A percentile compares a stretch with the other conserved stretches of the same genome.
These are phyloP conservation scores for Drosophila imparisetae DNA, from an alignment of 2,888 invertebrate genomes.

Conservation along the genomic window DNA sequence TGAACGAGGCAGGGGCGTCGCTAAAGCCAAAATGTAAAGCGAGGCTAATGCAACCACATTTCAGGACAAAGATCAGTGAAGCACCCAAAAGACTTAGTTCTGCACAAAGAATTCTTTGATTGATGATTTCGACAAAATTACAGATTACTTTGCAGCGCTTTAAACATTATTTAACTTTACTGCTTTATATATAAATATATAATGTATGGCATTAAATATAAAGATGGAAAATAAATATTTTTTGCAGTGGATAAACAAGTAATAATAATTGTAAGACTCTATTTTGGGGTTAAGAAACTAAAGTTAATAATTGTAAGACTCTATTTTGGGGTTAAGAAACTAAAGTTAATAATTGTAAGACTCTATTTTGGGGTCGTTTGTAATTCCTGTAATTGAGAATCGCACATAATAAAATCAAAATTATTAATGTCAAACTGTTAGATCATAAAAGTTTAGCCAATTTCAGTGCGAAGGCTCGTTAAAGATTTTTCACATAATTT, in stretches of 20 bases:
- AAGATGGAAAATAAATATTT: not conserved
- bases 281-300: not conserved
- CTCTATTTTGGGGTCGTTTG: not conserved
- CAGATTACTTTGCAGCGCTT: not conserved
- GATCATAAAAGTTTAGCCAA: constrained; percentile 46
- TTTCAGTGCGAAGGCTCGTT: constrained; percentile 36
- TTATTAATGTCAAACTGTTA: constrained; percentile 6
- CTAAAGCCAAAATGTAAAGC: constrained; percentile 67
- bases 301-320: not conserved
- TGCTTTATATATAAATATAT: not conserved
- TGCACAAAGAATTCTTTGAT: not conserved
- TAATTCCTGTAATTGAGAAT: not conserved
- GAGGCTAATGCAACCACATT: constrained; percentile 41
- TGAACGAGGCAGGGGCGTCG: constrained; percentile 42
- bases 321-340: not conserved
- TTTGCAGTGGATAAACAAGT: not conserved
- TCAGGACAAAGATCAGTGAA: constrained; percentile 4
- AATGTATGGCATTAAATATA: not conserved
- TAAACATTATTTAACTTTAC: not conserved
- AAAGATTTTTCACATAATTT: constrained; percentile 76
- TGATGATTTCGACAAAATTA: not conserved
- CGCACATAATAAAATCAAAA: constrained; percentile 1
- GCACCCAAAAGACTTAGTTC: not conserved
- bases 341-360: not conserved
- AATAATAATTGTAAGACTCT: too few species aligned